Conservation (phyloP, 2,888 invertebrate genomes). For the Plebejus argus region DNA sequence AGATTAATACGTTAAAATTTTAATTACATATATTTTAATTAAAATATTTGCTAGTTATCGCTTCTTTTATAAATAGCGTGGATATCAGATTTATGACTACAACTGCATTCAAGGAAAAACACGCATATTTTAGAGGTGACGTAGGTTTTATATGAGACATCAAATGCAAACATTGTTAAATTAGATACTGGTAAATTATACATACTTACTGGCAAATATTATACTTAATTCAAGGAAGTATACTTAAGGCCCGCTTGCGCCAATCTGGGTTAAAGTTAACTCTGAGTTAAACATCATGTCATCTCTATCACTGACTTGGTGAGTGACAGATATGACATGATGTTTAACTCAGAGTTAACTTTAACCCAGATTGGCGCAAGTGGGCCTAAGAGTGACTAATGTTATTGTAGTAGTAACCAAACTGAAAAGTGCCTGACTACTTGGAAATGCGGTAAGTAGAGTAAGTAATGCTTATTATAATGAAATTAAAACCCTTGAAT, state of each 20-base stretch:
- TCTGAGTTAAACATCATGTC: too few species aligned
- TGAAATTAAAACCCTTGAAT: too few species aligned
- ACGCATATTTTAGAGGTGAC: neutral
- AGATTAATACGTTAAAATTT: neutral
- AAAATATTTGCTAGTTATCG: neutral
- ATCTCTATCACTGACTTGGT: too few species aligned
- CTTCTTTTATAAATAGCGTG: neutral
- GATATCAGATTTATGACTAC: constrained; percentile 6
- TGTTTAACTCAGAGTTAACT: too few species aligned
- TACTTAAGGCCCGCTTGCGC: too few species aligned
- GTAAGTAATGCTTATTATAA: neutral
- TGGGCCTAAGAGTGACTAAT: too few species aligned
- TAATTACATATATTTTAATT: neutral
- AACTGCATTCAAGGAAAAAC: constrained; percentile 16
- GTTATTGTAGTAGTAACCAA: neutral
- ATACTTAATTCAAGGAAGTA: too few species aligned
- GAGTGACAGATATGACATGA: too few species aligned
- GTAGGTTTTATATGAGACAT: neutral
- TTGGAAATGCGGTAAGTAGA: constrained; percentile 8
- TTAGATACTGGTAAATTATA: too few species aligned
- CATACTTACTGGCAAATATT: too few species aligned
- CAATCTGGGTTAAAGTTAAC: too few species aligned
- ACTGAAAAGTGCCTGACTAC: neutral
- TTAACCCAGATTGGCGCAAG: too few species aligned
- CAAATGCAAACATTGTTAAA: neutral